These are phyloP conservation scores for Eptatretus burgeri DNA, from an alignment of 2,113 vertebrate genomes.

Conservation along the genomic window DNA sequence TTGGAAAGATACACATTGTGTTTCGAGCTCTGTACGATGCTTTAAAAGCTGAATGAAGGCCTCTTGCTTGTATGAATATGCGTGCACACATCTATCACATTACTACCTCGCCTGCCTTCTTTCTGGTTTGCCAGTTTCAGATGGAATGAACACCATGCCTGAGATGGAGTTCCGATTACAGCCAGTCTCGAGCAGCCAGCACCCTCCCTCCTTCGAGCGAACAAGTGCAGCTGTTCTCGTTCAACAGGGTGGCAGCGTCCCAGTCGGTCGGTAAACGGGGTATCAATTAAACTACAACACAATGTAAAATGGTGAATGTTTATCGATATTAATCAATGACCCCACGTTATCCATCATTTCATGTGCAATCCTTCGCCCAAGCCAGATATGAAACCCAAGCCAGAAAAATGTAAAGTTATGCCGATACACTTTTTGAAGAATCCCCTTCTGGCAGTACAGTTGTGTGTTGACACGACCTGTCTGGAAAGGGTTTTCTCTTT, in stretches of 20 bases:
- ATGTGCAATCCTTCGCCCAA: too few relatives aligned
- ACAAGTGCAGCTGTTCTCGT: constrained; percentile 43
- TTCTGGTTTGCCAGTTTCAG: constrained; percentile 31
- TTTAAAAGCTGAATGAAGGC: background rate
- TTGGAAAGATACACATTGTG: background rate
- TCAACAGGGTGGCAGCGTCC: constrained; percentile 30
- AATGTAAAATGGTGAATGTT: background rate
- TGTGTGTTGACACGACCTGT: too few relatives aligned
- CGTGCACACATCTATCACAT: background rate
- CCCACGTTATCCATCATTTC: background rate
- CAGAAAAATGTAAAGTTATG: too few relatives aligned
- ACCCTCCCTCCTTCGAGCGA: constrained; percentile 39
- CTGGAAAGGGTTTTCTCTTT: too few relatives aligned
- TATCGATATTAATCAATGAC: background rate
- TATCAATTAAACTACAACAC: too few relatives aligned
- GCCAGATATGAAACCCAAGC: too few relatives aligned
- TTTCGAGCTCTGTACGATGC: background rate
- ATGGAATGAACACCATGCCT: constrained; percentile 38
- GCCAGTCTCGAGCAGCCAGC: constrained; percentile 29
- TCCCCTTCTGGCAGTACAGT: too few relatives aligned
- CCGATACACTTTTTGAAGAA: too few relatives aligned
- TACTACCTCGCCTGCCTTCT: constrained; percentile 1
- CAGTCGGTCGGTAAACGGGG: constrained; percentile 31
- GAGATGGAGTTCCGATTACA: constrained; percentile 57
- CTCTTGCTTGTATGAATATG: background rate